Percentiles rank a stretch among this genome's conserved stretches.
These are phyloP conservation scores for Oxyteleia sp. DNA, from an alignment of 2,888 invertebrate species.

Conservation along the genomic window DNA sequence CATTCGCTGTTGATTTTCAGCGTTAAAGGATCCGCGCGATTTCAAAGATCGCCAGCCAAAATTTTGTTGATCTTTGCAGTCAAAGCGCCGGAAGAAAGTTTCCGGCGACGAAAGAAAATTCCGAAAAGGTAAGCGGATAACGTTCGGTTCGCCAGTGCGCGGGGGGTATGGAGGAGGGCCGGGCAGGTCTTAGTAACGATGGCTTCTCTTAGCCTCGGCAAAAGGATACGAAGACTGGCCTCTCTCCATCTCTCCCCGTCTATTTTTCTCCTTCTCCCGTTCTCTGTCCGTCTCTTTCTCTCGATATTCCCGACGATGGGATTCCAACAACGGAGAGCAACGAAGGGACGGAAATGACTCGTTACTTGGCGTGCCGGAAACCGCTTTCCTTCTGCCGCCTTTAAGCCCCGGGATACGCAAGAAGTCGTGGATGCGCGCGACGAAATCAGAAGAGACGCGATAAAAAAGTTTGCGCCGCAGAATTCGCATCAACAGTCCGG, in stretches of 20 bases:
- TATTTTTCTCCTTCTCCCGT: too few relatives aligned
- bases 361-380: slow-evolving; percentile 84
- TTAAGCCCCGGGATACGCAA: slow-evolving; percentile 55
- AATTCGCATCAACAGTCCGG: slow-evolving; percentile 45
- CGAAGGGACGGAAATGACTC: slow-evolving; percentile 83
- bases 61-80: slow-evolving; percentile 44
- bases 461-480: too few relatives aligned
- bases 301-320: slow-evolving; percentile 53
- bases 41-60: slow-evolving; percentile 23
- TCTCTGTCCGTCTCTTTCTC: too few relatives aligned
- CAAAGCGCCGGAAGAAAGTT: slow-evolving; percentile 37
- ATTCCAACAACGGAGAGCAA: slow-evolving; percentile 44
- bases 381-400: slow-evolving; percentile 77
- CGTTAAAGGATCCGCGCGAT: slow-evolving; percentile 10
- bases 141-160: slow-evolving; percentile 79
- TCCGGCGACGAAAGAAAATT: slow-evolving; percentile 30
- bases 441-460: too few relatives aligned
- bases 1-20: background rate
- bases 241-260: too few relatives aligned
- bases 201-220: slow-evolving; percentile 44
- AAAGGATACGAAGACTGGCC: slow-evolving; percentile 28
- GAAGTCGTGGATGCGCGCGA: too few relatives aligned
- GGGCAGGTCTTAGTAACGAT: slow-evolving; percentile 56
- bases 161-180: slow-evolving; percentile 69
- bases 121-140: slow-evolving; percentile 65